Evolutionary conservation across 2,113 vertebrate species (phyloP).

Genomic region (Callocephalon fimbriatum): DNA sequence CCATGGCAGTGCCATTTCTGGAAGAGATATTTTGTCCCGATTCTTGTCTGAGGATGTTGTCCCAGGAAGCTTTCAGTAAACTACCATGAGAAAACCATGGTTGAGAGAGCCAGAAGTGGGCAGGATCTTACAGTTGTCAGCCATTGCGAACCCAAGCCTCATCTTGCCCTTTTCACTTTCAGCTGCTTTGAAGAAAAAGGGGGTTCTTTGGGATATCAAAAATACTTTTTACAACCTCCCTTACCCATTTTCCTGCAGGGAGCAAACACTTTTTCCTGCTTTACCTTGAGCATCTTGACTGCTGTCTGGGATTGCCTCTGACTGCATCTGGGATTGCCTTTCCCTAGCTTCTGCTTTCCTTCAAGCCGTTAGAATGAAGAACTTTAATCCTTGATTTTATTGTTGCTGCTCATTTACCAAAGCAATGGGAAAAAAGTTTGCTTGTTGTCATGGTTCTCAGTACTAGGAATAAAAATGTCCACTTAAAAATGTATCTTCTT

Average conservation of each 20-base stretch:
- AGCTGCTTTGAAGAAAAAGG: background rate
- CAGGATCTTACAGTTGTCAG: background rate
- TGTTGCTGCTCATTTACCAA: background rate
- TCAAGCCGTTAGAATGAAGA: background rate
- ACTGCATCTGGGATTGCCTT: background rate
- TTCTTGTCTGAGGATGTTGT: background rate
- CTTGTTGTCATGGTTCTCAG: background rate
- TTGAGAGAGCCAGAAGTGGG: background rate
- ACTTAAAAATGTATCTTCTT: background rate
- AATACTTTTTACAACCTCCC: background rate
- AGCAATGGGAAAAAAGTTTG: background rate
- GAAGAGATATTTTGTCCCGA: rapidly evolving
- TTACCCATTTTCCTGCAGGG: background rate
- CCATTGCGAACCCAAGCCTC: background rate
- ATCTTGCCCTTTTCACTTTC: background rate
- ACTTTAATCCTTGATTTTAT: background rate
- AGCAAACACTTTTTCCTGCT: background rate
- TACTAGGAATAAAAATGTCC: background rate
- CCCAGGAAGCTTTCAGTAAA: background rate
- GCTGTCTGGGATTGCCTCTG: background rate
- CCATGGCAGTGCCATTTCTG: background rate
- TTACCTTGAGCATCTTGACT: background rate
- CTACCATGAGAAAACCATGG: background rate
- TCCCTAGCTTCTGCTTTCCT: background rate
- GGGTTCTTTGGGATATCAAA: background rate